Evolutionary conservation across 2,797 vertebrate genomes (phyloP), one percentile per base, ranked within the genome.

Genomic region (Trematomus bernacchii): DNA sequence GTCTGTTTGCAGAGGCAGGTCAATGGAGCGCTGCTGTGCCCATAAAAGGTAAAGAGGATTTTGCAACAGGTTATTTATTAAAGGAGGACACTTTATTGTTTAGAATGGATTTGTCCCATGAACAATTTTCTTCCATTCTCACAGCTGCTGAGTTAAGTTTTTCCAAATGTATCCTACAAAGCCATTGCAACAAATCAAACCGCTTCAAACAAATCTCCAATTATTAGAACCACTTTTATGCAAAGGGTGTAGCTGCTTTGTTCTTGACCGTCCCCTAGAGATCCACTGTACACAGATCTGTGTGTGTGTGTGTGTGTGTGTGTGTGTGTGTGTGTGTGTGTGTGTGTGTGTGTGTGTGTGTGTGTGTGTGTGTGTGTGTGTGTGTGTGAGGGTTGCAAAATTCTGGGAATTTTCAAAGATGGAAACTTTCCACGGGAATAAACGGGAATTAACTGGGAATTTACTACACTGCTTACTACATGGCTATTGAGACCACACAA

Each of bases 261-360:
- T 80, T 37, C 33, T 70, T 60, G 19, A 70, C 46, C 6, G 13
- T 69, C 59, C 42, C 47, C 5, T 0, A 14, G 21, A 57, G 52
- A 23, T 14, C 47, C 68, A 61, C 27, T 76, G 71, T 71, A 77
- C 63, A 68, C 37, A 18, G 21, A 44, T 46, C 66, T 83, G 27
- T 27, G 27, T 27, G 27, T 4, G 27, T 4, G 27, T 27, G 23
- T 27, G 23, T 3, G 3, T 27, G 23, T 27, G 23, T 27, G 27
- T 27, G 27, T 5, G 27, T 27, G 27, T 27, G 27, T 27, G 27
- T 27, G 27, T 27, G 27, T 27, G 27, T 27, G 27, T 21, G 21
- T 21, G 21, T 21, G 21, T 21, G 2, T 21, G 21, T 21, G 21
- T 21, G 21, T 21, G 21, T 21, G 21, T 21, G 21, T 21, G 21